Evolutionary conservation across 2,888 invertebrate species (phyloP).

Genomic region (Apamea monoglypha): DNA sequence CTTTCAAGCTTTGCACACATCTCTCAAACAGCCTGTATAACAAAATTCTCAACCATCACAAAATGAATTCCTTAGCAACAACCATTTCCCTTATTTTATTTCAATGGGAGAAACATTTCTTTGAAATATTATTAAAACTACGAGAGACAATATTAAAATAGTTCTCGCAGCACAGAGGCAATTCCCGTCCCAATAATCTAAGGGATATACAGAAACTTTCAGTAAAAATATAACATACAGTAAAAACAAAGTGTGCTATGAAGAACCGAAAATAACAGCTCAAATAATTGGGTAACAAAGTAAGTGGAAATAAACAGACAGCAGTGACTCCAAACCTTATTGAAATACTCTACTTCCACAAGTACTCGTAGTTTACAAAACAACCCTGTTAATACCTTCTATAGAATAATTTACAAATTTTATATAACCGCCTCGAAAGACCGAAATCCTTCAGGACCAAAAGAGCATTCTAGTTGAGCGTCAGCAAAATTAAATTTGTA

Average conservation of each 20-base stretch:
- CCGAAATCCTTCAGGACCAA: constrained; percentile 6
- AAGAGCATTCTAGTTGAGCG: constrained; percentile 14
- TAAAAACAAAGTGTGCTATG: constrained; percentile 53
- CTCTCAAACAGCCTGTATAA: background rate
- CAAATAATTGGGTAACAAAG: constrained; percentile 24
- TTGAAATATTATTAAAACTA: constrained; percentile 42
- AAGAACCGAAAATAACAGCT: constrained; percentile 38
- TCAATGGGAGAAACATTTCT: constrained; percentile 20
- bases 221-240: constrained; percentile 25
- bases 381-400: constrained; percentile 19
- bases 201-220: constrained; percentile 27
- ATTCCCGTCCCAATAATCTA: constrained; percentile 42
- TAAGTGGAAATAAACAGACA: constrained; percentile 45
- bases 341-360: constrained; percentile 45
- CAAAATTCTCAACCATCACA: background rate
- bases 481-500: constrained; percentile 64
- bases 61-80: background rate
- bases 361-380: constrained; percentile 49
- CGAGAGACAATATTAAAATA: constrained; percentile 15
- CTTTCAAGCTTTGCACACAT: background rate
- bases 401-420: constrained; percentile 43
- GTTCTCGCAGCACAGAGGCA: constrained; percentile 5
- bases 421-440: constrained; percentile 2
- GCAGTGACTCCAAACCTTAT: constrained; percentile 31
- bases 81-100: constrained; percentile 14